Conservation (phyloP, 2,888 invertebrate species). For the Dioctria linearis region DNA sequence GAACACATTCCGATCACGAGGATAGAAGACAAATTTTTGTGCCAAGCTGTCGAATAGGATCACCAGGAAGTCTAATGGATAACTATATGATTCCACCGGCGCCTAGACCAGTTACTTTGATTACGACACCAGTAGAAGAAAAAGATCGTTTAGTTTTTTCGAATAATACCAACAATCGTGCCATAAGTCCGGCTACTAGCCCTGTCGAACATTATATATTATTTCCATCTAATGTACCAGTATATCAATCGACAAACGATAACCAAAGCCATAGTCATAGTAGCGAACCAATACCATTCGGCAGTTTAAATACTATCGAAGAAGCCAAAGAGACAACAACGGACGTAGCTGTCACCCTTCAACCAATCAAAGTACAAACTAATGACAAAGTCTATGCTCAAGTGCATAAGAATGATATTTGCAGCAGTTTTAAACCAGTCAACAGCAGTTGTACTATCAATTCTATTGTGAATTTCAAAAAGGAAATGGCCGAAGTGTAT, state of each 20-base stretch:
- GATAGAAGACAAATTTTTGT: conserved; percentile 73
- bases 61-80: conserved; percentile 71
- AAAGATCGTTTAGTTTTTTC: conserved; percentile 68
- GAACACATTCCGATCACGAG: conserved; percentile 88
- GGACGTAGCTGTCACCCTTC: conserved; percentile 65
- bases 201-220: conserved; percentile 68
- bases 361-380: conserved; percentile 68
- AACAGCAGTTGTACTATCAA: conserved; percentile 9
- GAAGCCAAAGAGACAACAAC: conserved; percentile 68
- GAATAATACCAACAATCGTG: conserved; percentile 59
- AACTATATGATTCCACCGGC: conserved; percentile 78
- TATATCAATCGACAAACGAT: conserved; percentile 59
- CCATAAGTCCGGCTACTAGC: conserved; percentile 57
- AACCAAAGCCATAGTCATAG: conserved; percentile 61
- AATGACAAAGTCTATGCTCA: conserved; percentile 63
- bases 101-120: conserved; percentile 73
- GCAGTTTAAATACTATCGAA: conserved; percentile 69
- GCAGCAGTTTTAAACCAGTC: conserved; percentile 38
- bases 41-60: conserved; percentile 66
- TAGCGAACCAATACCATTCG: conserved; percentile 63
- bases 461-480: conserved; percentile 46
- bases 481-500: conserved; percentile 53
- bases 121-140: conserved; percentile 68
- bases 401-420: conserved; percentile 30
- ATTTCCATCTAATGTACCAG: conserved; percentile 71